Conservation (phyloP, 2,797 vertebrate genomes). For the Acridotheres tristis region DNA sequence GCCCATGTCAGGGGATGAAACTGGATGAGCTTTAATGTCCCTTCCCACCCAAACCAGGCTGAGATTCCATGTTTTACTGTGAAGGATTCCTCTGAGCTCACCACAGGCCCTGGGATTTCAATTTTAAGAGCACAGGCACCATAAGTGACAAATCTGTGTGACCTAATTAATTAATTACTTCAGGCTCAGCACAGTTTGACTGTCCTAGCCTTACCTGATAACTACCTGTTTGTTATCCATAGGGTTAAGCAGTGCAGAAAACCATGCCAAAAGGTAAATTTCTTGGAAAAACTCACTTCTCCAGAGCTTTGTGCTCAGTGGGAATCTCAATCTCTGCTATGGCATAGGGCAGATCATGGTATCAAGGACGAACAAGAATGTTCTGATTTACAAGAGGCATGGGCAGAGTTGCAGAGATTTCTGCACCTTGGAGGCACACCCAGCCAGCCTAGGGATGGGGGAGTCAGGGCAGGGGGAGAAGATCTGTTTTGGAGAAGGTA, state of each 20-base stretch:
- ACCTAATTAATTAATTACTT: neutral
- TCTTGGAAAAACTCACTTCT: neutral
- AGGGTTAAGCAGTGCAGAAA: neutral
- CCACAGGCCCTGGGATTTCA: neutral
- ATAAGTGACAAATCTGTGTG: neutral
- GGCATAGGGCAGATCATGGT: neutral
- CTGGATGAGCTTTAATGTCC: neutral
- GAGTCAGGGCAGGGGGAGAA: neutral
- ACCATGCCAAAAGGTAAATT: neutral
- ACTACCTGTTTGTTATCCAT: neutral
- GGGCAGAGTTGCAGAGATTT: neutral
- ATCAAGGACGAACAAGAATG: neutral
- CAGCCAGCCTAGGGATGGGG: neutral
- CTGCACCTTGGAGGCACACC: neutral
- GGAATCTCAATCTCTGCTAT: neutral
- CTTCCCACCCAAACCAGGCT: neutral
- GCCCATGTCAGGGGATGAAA: too few species aligned
- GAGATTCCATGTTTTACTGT: neutral
- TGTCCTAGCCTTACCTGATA: neutral
- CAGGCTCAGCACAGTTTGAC: neutral
- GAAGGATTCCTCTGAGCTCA: neutral
- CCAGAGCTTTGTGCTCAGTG: neutral
- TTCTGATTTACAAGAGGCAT: neutral
- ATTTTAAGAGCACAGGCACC: neutral
- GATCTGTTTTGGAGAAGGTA: neutral